A percentile compares a stretch with the other conserved stretches of the same genome.
Conservation (phyloP, 1,140 invertebrate species). For the Calephelis virginiensis region DNA sequence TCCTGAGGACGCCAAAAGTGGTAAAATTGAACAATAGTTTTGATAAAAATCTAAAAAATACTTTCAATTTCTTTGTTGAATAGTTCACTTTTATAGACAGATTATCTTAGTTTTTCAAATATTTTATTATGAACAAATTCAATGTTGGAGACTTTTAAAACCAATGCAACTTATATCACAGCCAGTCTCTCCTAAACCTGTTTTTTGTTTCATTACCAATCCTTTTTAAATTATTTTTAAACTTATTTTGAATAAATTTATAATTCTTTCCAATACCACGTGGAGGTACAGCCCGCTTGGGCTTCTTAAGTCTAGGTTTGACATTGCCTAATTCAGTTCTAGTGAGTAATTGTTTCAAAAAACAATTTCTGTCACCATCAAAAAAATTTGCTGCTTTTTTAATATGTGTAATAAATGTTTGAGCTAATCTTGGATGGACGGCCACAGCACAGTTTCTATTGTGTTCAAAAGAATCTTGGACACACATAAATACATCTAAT, state of each 20-base stretch:
- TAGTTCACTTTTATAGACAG: no score
- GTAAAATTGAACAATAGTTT: no score
- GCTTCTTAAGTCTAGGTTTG: background rate
- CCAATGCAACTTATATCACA: background rate
- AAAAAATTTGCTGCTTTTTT: conserved; percentile 31
- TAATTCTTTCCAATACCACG: conserved; percentile 7
- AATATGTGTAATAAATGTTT: conserved; percentile 32
- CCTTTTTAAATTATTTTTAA: conserved; percentile 1
- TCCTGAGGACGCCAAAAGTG: no score
- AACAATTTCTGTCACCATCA: conserved; percentile 20
- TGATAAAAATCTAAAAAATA: no score
- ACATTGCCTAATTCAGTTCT: background rate
- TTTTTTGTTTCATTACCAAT: conserved; percentile 2
- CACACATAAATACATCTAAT: conserved; percentile 69
- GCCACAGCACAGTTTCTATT: conserved; percentile 74
- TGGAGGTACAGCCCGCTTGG: background rate
- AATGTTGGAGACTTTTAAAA: no score
- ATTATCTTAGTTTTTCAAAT: no score
- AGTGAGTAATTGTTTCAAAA: conserved; percentile 32
- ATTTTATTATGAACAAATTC: no score
- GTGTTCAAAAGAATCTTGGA: conserved; percentile 83
- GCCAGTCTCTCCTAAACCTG: background rate
- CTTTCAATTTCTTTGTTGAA: no score
- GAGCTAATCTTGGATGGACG: conserved; percentile 44
- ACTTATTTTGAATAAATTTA: conserved; percentile 1